phyloP scores from a whole-genome alignment of 2,113 vertebrate genomes.

The Oreochromis niloticus region DNA sequence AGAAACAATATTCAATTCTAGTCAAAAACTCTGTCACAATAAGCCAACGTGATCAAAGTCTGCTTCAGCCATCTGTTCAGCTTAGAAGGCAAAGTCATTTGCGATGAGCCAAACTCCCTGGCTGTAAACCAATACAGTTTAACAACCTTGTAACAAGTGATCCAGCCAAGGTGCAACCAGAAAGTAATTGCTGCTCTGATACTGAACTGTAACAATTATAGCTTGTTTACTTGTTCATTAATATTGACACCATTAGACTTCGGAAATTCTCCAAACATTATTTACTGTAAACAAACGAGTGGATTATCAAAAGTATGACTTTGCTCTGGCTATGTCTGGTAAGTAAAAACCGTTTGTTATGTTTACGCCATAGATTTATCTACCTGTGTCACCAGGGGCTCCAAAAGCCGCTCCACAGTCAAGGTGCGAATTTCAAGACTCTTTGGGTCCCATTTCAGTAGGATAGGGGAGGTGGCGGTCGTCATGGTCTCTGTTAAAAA shows the following conservation, averaged over 20 bases:
- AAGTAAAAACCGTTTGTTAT: neutral
- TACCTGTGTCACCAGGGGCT: slow-evolving; percentile 81
- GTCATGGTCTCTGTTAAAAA: slow-evolving; percentile 73
- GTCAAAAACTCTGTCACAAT: neutral
- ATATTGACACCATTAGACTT: neutral
- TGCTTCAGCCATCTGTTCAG: slow-evolving; percentile 10
- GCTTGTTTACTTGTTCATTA: neutral
- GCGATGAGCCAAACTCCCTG: neutral
- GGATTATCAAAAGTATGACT: neutral
- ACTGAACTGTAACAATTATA: neutral
- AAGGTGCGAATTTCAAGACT: slow-evolving; percentile 80
- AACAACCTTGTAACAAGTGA: slow-evolving; percentile 3
- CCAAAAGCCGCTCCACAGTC: slow-evolving; percentile 79
- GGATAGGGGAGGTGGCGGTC: slow-evolving; percentile 78
- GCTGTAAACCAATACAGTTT: neutral
- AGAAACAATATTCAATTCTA: neutral
- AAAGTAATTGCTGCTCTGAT: neutral
- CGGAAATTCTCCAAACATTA: neutral
- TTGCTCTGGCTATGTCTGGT: neutral
- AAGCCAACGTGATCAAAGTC: neutral
- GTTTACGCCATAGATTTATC: neutral
- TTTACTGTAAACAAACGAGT: neutral
- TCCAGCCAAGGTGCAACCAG: neutral
- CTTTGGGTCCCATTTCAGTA: slow-evolving; percentile 82
- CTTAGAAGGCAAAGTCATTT: neutral